Base-by-base conservation (phyloP, 2,113 vertebrate species). In the Megaptera novaeangliae region DNA sequence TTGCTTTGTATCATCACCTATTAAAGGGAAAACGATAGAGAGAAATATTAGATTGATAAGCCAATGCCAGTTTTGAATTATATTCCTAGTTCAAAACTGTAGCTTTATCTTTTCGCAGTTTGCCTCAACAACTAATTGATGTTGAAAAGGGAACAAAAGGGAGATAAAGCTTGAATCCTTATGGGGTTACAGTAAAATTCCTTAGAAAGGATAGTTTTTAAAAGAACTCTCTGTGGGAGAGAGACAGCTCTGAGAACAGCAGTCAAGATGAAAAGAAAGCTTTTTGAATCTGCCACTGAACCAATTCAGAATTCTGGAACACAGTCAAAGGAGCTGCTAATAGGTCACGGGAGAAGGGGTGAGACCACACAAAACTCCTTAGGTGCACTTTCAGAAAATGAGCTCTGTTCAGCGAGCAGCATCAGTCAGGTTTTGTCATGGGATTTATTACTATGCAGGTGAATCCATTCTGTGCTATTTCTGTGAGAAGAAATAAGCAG, bases 101-200 rank as follows among this genome's bases (percentile, higher is more conserved):
- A 88, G 41, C 29, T 98, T 75, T 89, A 64, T 94, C 86, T 95
- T 95, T 72, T 95, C 68, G 97, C 92, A 46, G 55, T 95, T 96
- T 98, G 75, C 75, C 61, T 96, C 74, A 89, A 69, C 71, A 88
- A 31, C 44, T 97, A 98, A 97, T 94, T 97, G 92, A 97, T 97
- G 88, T 95, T 86, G 93, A 77, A 93, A 97, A 84, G 93, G 87
- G 87, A 93, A 89, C 31, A 96, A 80, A 87, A 52, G 81, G 52
- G 80, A 98, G 84, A 88, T 97, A 96, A 98, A 97, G 81, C 84
- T 94, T 95, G 72, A 92, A 96, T 94, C 77, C 52, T 93, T 57
- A 69, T 8, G 13, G 71, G 89, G 77, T 84, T 97, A 92, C 64
- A 80, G 83, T 91, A 91, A 69, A 96, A 96, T 92, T 93, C 84